Conservation (phyloP, 2,113 vertebrate genomes). For the Brevimyrus niger region DNA sequence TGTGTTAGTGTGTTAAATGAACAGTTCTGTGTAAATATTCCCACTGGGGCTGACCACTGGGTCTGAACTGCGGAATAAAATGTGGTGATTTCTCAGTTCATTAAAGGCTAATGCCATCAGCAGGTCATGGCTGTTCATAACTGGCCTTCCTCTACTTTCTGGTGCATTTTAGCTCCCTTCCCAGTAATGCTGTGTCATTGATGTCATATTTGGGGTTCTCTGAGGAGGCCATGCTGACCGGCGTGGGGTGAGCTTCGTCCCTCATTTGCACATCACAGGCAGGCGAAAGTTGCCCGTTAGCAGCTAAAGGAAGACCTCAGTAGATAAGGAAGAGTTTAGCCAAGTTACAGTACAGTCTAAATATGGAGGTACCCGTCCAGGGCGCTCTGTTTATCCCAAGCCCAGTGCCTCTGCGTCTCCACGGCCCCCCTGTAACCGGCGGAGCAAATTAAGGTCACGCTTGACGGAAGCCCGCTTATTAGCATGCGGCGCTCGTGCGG, state of each 20-base stretch:
- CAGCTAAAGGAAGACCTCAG: background rate
- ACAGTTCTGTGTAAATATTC: background rate
- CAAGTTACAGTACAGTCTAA: background rate
- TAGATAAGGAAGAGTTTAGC: background rate
- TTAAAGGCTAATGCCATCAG: background rate
- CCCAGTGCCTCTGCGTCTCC: background rate
- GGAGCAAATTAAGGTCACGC: background rate
- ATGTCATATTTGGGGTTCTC: background rate
- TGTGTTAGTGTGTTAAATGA: background rate
- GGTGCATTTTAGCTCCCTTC: background rate
- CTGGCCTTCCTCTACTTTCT: background rate
- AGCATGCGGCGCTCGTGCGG: background rate
- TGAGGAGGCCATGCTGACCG: background rate
- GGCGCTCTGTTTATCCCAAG: background rate
- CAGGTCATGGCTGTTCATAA: background rate
- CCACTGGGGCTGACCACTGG: background rate
- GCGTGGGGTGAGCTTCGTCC: background rate
- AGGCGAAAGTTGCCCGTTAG: background rate
- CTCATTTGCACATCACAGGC: background rate
- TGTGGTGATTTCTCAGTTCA: background rate
- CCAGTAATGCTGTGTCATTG: background rate
- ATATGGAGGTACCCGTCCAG: background rate
- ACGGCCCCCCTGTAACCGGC: background rate
- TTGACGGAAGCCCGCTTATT: slow-evolving; percentile 9
- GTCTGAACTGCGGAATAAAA: background rate